Evolutionary conservation across 2,797 vertebrate genomes (phyloP).

Genomic region (Channa striata): DNA sequence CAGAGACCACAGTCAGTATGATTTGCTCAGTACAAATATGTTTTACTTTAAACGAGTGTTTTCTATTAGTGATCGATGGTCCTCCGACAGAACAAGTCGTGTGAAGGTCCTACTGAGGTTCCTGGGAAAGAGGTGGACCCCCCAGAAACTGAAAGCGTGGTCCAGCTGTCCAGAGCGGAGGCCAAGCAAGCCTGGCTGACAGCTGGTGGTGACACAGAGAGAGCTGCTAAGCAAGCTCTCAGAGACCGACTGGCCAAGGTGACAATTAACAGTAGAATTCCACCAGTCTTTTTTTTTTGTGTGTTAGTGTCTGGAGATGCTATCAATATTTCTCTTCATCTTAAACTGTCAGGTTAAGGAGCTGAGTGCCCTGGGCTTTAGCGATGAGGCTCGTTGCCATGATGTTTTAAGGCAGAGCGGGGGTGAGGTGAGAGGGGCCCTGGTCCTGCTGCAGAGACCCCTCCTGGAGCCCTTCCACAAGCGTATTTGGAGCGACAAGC

Average conservation of each 20-base stretch:
- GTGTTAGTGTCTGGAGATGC: neutral
- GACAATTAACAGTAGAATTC: neutral
- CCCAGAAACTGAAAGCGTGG: constrained; percentile 15
- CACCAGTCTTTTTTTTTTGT: neutral
- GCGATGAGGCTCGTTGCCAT: constrained; percentile 79
- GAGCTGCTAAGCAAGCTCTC: constrained; percentile 86
- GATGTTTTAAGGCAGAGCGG: constrained; percentile 87
- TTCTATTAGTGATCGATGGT: neutral
- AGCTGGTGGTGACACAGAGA: constrained; percentile 86
- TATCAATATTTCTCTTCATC: neutral
- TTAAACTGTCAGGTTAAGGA: constrained; percentile 82
- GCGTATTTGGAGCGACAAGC: constrained; percentile 87
- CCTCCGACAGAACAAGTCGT: constrained; percentile 50
- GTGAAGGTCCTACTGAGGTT: constrained; percentile 33
- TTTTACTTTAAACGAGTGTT: neutral
- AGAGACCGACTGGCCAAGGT: constrained; percentile 81
- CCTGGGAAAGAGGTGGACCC: constrained; percentile 12
- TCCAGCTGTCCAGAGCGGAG: constrained; percentile 82
- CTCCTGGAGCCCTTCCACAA: constrained; percentile 88
- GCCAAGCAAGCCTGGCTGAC: constrained; percentile 89
- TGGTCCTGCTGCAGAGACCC: constrained; percentile 87
- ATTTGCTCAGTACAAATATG: neutral
- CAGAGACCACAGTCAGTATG: constrained; percentile 50
- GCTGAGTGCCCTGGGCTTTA: constrained; percentile 84
- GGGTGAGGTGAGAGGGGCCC: constrained; percentile 86